Percentiles rank a stretch among this genome's conserved stretches.
These are phyloP conservation scores for Cynocephalus volans DNA, from an alignment of 2,113 vertebrate genomes.

Conservation along the genomic window DNA sequence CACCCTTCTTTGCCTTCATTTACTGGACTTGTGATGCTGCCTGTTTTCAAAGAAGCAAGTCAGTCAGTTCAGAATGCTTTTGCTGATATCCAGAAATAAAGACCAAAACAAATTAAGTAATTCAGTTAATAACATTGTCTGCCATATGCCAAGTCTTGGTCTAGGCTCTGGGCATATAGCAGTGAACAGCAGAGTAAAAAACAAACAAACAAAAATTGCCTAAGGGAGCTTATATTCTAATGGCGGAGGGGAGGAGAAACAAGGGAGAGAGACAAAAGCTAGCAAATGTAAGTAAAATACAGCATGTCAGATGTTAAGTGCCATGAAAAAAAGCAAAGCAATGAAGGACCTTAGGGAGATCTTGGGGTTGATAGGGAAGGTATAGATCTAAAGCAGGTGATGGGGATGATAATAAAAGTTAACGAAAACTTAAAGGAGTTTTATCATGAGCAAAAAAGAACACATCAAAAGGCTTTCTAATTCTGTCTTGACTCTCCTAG, in stretches of 20 bases:
- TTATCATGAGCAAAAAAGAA: background rate
- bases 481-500: conserved; percentile 18
- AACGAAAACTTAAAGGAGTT: background rate
- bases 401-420: background rate
- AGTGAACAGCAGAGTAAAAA: background rate
- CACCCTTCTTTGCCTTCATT: background rate
- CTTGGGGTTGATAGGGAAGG: background rate
- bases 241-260: background rate
- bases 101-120: conserved; percentile 11
- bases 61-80: background rate
- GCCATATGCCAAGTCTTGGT: background rate
- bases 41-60: conserved; percentile 26
- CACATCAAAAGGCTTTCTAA: background rate
- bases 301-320: background rate
- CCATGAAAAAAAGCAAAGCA: background rate
- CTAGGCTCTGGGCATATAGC: background rate
- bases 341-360: background rate
- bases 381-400: background rate
- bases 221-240: background rate
- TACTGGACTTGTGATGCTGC: background rate
- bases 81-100: background rate
- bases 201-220: background rate
- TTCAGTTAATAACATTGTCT: conserved; percentile 5
- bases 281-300: background rate
- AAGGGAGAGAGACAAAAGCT: background rate